Conservation (phyloP, 2,888 invertebrate species). For the Acrobasis repandana region DNA sequence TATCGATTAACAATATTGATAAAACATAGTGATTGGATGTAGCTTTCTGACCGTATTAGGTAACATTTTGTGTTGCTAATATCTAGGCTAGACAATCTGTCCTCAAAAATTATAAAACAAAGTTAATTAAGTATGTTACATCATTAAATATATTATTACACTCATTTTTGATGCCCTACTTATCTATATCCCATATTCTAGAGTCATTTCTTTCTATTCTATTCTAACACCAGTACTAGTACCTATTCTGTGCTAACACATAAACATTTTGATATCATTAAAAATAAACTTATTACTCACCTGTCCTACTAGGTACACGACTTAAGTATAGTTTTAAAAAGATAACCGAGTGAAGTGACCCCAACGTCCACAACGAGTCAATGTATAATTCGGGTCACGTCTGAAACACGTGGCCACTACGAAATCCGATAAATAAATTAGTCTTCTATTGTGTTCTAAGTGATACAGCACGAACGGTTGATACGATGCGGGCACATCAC, state of each 20-base stretch:
- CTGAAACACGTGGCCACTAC: conserved; percentile 22
- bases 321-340: neutral
- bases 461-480: conserved; percentile 6
- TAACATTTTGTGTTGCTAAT: neutral
- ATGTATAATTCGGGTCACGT: conserved; percentile 19
- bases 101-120: neutral
- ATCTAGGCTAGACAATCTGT: neutral
- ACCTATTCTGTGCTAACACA: neutral
- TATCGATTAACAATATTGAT: conserved; percentile 5
- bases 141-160: neutral
- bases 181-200: neutral
- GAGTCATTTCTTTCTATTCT: neutral
- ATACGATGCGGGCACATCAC: conserved; percentile 38
- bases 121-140: neutral
- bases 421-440: conserved; percentile 25
- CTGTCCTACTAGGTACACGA: neutral
- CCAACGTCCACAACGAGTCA: neutral
- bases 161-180: neutral
- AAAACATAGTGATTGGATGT: neutral
- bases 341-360: conserved; percentile 3
- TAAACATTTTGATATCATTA: neutral
- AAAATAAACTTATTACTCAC: neutral
- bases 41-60: neutral
- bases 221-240: neutral
- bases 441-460: conserved; percentile 7